A percentile compares a stretch with the other conserved stretches of the same genome.
Evolutionary conservation across 2,888 invertebrate species (phyloP).

Genomic region (Noctuana brunneofusca): DNA sequence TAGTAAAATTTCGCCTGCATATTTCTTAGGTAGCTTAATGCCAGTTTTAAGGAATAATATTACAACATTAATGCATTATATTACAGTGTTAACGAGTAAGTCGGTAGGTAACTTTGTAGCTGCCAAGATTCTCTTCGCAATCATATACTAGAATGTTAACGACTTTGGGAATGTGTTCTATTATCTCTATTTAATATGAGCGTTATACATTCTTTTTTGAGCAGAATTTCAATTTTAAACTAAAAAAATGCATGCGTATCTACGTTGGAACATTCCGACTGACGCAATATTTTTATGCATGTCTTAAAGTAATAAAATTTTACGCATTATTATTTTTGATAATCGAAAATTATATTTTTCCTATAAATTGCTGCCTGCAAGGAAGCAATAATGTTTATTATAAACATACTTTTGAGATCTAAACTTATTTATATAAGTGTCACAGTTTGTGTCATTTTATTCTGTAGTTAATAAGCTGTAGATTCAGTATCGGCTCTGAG

Average conservation of each 20-base stretch:
- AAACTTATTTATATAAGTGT: slow-evolving; percentile 63
- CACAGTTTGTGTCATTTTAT: slow-evolving; percentile 64
- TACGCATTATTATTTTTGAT: slow-evolving; percentile 78
- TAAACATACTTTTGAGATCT: slow-evolving; percentile 70
- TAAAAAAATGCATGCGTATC: slow-evolving; percentile 34
- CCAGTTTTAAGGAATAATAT: slow-evolving; percentile 53
- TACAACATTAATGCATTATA: slow-evolving; percentile 34
- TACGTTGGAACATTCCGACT: slow-evolving; percentile 47
- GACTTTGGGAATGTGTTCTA: slow-evolving; percentile 32
- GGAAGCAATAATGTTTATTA: slow-evolving; percentile 62
- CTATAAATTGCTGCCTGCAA: slow-evolving; percentile 69
- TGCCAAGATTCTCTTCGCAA: slow-evolving; percentile 25
- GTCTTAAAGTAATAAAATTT: slow-evolving; percentile 58
- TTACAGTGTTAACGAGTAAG: slow-evolving; percentile 16
- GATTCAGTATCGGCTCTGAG: slow-evolving; percentile 48
- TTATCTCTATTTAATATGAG: slow-evolving; percentile 25
- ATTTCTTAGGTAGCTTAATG: slow-evolving; percentile 35
- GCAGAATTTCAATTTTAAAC: slow-evolving; percentile 34
- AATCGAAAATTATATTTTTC: slow-evolving; percentile 77
- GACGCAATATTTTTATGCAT: slow-evolving; percentile 65
- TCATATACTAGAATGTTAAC: slow-evolving; percentile 7
- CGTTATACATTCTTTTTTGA: slow-evolving; percentile 26
- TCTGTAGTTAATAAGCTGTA: slow-evolving; percentile 56
- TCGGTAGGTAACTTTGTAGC: slow-evolving; percentile 21
- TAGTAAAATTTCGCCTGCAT: slow-evolving; percentile 31